These are phyloP conservation scores for Aegithalos caudatus DNA, from an alignment of 2,113 vertebrate species.

Conservation along the genomic window DNA sequence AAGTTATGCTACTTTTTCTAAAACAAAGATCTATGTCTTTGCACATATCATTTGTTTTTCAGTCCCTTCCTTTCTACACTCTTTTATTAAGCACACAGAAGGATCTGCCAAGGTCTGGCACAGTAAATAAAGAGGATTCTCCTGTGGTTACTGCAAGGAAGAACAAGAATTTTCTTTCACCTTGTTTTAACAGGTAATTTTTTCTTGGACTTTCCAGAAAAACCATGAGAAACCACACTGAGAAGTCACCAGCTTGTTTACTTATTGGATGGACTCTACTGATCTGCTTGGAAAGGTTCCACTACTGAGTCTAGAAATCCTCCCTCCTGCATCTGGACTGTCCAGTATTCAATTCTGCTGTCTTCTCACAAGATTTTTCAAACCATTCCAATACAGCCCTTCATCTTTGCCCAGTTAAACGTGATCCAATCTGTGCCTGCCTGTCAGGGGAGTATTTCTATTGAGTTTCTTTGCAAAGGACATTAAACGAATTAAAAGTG, in stretches of 20 bases:
- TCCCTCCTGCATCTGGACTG: background rate
- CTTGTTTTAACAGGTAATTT: background rate
- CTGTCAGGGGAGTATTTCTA: background rate
- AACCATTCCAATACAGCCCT: background rate
- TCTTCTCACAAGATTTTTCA: background rate
- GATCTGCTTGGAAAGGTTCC: background rate
- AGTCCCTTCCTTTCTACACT: background rate
- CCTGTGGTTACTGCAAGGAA: background rate
- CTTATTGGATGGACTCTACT: background rate
- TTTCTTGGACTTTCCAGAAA: background rate
- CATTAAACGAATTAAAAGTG: background rate
- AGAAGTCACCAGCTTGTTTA: background rate
- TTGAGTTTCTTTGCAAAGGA: background rate
- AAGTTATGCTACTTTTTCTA: background rate
- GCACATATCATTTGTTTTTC: background rate
- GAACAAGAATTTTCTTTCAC: background rate
- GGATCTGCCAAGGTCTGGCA: background rate
- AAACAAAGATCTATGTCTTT: background rate
- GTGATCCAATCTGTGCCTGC: background rate
- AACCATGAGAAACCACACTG: rapidly evolving
- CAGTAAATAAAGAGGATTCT: background rate
- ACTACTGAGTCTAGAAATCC: background rate
- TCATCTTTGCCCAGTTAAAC: background rate
- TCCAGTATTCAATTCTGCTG: background rate
- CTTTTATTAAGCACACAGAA: background rate